A percentile compares a stretch with the other conserved stretches of the same genome.
These are phyloP conservation scores for Metridium senile DNA, from an alignment of 92 coral and sea anemone genomes.

Conservation along the genomic window DNA sequence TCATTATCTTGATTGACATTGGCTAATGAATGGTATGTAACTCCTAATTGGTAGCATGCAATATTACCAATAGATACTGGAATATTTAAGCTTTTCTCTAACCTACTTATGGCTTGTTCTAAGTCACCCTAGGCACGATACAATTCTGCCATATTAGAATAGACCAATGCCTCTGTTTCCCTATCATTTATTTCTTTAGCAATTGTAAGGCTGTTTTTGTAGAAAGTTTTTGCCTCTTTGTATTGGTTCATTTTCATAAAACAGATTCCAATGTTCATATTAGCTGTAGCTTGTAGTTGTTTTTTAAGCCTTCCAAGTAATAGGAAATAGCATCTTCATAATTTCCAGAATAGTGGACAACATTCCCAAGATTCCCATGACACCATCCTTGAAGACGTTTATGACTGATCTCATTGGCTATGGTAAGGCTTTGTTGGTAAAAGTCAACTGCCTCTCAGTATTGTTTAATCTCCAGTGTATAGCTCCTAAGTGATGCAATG, in stretches of 20 bases:
- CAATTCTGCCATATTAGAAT: not conserved
- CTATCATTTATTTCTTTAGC: constrained; percentile 12
- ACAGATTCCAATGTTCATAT: constrained; percentile 1
- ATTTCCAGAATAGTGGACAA: not conserved
- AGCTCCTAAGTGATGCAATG: no score
- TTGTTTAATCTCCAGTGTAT: not conserved
- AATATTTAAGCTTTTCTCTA: no score
- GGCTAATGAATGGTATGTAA: not conserved
- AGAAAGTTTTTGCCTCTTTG: no score
- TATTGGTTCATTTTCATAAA: not conserved
- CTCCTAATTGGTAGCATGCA: constrained; percentile 1
- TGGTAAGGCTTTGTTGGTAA: no score
- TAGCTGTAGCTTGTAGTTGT: no score
- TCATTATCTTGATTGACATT: no score
- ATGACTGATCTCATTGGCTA: constrained; percentile 11
- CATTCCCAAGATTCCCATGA: no score
- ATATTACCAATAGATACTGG: not conserved
- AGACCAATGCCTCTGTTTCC: no score
- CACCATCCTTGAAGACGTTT: not conserved
- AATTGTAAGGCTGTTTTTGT: no score
- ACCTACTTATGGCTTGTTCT: constrained; percentile 12
- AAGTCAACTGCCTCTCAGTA: no score
- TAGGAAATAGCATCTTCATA: no score
- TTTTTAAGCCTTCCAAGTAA: not conserved
- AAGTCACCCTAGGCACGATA: not conserved